These are phyloP conservation scores for Cyanoramphus novaezelandiae DNA, from an alignment of 2,113 vertebrate species.

Conservation along the genomic window DNA sequence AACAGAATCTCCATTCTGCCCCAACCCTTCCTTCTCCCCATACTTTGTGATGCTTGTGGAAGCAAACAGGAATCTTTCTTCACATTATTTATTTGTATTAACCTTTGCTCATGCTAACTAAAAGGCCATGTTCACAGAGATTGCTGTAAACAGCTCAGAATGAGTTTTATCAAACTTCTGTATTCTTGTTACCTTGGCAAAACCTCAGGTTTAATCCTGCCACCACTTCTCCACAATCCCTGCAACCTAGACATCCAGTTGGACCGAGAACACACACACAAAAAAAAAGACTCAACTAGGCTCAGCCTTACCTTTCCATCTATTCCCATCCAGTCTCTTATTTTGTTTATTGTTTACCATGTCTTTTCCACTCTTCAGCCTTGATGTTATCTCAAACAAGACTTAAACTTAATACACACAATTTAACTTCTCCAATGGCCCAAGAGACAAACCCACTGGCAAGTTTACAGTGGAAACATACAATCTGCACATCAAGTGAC, in stretches of 20 bases:
- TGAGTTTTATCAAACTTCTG: constrained; percentile 10
- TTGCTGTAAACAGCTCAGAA: constrained; percentile 25
- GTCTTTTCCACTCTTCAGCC: constrained; percentile 56
- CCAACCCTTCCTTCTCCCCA: not conserved
- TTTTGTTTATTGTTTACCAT: constrained; percentile 59
- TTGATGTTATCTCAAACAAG: constrained; percentile 50
- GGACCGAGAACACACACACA: not conserved
- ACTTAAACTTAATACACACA: constrained; percentile 9
- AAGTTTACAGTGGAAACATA: not conserved
- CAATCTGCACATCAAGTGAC: not conserved
- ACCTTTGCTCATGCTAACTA: constrained; percentile 25
- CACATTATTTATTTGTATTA: constrained; percentile 37
- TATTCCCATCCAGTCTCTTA: constrained; percentile 45
- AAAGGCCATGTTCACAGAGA: constrained; percentile 17
- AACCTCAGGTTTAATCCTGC: constrained; percentile 24
- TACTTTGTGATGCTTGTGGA: constrained; percentile 17
- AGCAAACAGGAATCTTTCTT: constrained; percentile 6
- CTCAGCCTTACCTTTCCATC: constrained; percentile 62
- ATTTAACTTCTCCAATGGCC: constrained; percentile 12
- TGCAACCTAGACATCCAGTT: not conserved
- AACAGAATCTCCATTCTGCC: constrained; percentile 21
- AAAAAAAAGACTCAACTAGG: not conserved
- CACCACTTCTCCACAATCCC: not conserved
- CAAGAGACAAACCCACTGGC: not conserved
- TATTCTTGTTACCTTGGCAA: constrained; percentile 18